Percentiles rank a stretch among this genome's conserved stretches.
These are phyloP conservation scores for Centropristis striata DNA, from an alignment of 2,113 vertebrate genomes.

Conservation along the genomic window DNA sequence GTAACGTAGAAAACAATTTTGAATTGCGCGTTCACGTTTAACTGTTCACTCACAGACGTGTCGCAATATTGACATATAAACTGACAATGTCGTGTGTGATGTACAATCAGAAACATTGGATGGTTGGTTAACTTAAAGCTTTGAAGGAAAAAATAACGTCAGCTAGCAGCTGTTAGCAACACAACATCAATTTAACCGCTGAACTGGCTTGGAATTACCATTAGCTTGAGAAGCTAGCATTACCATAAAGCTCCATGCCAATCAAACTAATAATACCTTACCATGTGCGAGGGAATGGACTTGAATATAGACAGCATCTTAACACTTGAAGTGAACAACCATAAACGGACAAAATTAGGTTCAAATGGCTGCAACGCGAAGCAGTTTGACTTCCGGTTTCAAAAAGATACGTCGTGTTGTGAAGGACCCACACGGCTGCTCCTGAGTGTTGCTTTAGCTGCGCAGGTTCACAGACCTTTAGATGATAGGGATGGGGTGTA, in stretches of 20 bases:
- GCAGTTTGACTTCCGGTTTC: constrained; percentile 68
- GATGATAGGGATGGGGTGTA: background rate
- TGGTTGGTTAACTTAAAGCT: background rate
- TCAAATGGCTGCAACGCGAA: background rate
- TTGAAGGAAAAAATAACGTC: background rate
- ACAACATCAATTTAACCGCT: background rate
- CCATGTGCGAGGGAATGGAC: constrained; percentile 86
- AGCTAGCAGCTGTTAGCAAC: constrained; percentile 43
- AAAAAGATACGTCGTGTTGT: constrained; percentile 70
- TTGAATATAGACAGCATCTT: constrained; percentile 85
- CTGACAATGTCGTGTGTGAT: background rate
- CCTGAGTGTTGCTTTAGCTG: background rate
- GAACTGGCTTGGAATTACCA: background rate
- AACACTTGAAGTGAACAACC: background rate
- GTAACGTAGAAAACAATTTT: background rate
- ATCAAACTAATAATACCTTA: constrained; percentile 49
- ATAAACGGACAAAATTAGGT: background rate
- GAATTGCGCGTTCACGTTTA: too few species aligned
- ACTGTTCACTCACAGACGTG: background rate
- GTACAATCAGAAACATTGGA: background rate
- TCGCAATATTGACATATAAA: background rate
- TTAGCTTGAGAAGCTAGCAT: background rate
- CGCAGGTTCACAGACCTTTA: constrained; percentile 3
- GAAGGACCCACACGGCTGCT: constrained; percentile 46
- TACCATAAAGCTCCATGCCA: background rate